phyloP scores from a whole-genome alignment of 2,113 vertebrate species.

The Chaenocephalus aceratus region DNA sequence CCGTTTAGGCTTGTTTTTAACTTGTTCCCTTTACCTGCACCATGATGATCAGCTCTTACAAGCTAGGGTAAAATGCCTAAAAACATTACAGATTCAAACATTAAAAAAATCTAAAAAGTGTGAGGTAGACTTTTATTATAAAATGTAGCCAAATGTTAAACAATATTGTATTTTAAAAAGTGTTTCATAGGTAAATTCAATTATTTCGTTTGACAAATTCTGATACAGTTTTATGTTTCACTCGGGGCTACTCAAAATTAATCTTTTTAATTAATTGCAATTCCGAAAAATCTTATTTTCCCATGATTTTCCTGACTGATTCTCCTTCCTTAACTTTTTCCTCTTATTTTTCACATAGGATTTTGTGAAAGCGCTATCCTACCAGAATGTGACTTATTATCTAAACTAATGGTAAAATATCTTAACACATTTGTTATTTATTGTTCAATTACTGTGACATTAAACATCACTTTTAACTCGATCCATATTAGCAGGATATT shows the following conservation, averaged over 20 bases:
- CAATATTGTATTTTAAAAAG: background rate
- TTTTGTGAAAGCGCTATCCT: background rate
- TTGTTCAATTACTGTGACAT: background rate
- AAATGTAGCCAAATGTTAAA: background rate
- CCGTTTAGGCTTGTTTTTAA: conserved; percentile 38
- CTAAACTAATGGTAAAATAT: background rate
- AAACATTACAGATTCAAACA: background rate
- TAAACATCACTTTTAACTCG: background rate
- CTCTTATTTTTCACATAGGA: background rate
- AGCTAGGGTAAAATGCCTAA: background rate
- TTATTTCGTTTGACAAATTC: too few species aligned
- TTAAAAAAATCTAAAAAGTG: background rate
- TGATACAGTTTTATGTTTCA: background rate
- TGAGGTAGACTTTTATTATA: background rate
- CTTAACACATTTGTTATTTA: background rate
- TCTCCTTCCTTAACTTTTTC: background rate
- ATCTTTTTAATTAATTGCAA: background rate
- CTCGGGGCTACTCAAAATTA: background rate
- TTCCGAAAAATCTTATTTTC: too few species aligned
- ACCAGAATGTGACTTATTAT: background rate
- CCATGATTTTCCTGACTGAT: too few species aligned
- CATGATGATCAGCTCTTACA: background rate
- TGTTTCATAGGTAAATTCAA: too few species aligned
- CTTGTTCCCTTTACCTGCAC: background rate
- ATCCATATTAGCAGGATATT: background rate